Conservation (phyloP, 1,140 invertebrate species). For the Penaeus japonicus region DNA sequence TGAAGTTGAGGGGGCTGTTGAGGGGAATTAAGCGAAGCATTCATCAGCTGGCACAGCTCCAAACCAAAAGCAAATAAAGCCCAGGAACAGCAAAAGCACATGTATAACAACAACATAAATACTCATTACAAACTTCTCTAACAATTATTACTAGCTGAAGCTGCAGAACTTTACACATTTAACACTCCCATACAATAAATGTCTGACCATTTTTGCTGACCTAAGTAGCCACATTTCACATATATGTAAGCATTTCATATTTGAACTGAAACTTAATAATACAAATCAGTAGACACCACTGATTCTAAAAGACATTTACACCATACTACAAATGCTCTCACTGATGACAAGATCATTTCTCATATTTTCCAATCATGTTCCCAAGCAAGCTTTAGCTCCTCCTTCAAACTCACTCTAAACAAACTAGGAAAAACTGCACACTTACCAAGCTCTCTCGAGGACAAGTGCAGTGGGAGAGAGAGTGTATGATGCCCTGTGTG, state of each 20-base stretch:
- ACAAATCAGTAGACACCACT: neutral
- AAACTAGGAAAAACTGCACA: neutral
- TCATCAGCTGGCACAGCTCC: no score
- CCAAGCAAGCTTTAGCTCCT: neutral
- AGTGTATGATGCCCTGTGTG: slow-evolving; percentile 40
- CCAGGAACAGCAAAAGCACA: no score
- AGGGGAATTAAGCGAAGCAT: neutral
- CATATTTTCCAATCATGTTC: no score
- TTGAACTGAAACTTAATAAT: neutral
- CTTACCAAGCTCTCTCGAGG: slow-evolving; percentile 48
- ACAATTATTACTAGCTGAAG: no score
- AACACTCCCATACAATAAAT: no score
- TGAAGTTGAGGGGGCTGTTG: slow-evolving; percentile 15
- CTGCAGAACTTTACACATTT: no score
- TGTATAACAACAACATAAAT: no score
- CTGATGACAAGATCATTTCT: neutral
- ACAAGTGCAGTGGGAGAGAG: slow-evolving; percentile 41
- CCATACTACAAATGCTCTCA: neutral
- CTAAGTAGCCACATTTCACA: neutral
- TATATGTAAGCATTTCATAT: neutral
- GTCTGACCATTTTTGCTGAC: no score
- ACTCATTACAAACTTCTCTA: no score
- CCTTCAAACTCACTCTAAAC: neutral
- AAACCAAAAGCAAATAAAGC: no score
- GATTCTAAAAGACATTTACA: neutral